A percentile compares a stretch with the other conserved stretches of the same genome.
Evolutionary conservation across 2,797 vertebrate species (phyloP).

Genomic region (Triplophysa yarkandensis): DNA sequence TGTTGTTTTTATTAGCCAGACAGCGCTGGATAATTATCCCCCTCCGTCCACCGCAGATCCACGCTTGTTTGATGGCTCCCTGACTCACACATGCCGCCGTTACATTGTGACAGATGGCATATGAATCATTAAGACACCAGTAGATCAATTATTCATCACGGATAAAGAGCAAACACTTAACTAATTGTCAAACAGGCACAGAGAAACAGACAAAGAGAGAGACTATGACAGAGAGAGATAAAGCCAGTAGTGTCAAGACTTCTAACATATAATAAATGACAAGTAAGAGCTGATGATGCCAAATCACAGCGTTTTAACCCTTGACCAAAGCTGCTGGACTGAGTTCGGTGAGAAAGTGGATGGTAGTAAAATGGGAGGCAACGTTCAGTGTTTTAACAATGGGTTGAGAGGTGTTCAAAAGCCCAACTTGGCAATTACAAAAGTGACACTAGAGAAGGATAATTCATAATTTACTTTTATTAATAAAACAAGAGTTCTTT

Average conservation of each 20-base stretch:
- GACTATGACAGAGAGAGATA: slow-evolving; percentile 30
- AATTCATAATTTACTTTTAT: neutral
- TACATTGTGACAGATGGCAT: slow-evolving; percentile 75
- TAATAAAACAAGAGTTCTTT: neutral
- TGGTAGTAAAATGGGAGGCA: neutral
- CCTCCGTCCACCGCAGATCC: slow-evolving; percentile 22
- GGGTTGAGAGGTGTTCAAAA: neutral
- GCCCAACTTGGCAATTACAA: neutral
- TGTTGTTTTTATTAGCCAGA: slow-evolving; percentile 14
- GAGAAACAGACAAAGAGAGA: slow-evolving; percentile 39
- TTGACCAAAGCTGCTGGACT: neutral
- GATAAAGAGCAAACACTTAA: slow-evolving; percentile 78
- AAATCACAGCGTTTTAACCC: slow-evolving; percentile 9
- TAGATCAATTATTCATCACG: slow-evolving; percentile 85
- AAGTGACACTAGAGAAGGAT: neutral
- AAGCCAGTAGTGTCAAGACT: slow-evolving; percentile 5
- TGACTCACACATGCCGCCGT: slow-evolving; percentile 39
- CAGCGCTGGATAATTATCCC: slow-evolving; percentile 16
- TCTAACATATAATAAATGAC: slow-evolving; percentile 23
- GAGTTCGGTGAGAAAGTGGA: slow-evolving; percentile 4
- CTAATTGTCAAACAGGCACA: slow-evolving; percentile 46
- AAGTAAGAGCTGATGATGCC: slow-evolving; percentile 25
- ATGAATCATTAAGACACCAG: slow-evolving; percentile 81
- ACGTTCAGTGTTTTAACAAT: neutral
- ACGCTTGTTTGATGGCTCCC: slow-evolving; percentile 23